A percentile compares a stretch with the other conserved stretches of the same genome.
Conservation (phyloP, 2,113 vertebrate genomes). For the Dinomys branickii region DNA sequence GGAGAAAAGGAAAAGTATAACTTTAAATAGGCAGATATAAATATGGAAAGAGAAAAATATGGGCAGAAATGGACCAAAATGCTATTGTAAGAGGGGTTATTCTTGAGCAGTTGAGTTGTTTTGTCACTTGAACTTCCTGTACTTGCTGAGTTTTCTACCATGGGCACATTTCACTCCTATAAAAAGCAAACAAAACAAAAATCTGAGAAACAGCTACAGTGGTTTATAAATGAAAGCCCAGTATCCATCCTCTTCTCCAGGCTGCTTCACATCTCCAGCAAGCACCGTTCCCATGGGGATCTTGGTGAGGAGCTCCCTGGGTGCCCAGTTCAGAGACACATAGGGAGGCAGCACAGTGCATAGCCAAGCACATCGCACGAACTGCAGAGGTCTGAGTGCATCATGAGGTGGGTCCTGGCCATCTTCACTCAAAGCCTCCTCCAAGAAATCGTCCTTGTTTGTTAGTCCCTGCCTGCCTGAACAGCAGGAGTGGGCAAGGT, state of each 20-base stretch:
- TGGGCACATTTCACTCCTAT: background rate
- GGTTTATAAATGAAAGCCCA: background rate
- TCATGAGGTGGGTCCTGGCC: background rate
- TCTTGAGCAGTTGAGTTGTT: background rate
- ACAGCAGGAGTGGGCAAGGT: too few relatives aligned
- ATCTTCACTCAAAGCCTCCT: background rate
- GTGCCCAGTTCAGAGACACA: background rate
- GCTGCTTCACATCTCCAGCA: background rate
- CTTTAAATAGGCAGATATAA: background rate
- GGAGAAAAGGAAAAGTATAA: background rate
- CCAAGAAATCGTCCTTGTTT: background rate
- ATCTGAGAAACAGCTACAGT: background rate
- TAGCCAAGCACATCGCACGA: fast-evolving
- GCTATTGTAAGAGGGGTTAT: background rate
- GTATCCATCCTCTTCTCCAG: fast-evolving
- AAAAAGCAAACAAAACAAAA: background rate
- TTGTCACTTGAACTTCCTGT: background rate
- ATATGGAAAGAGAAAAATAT: background rate
- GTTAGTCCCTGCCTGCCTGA: background rate
- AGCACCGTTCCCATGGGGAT: background rate
- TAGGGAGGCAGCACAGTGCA: background rate
- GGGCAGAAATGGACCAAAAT: background rate
- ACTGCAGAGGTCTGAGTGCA: fast-evolving
- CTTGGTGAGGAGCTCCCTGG: background rate
- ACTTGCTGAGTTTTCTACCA: background rate